These are phyloP conservation scores for Acholoe squamosa DNA, from an alignment of 2,888 invertebrate genomes.

Conservation along the genomic window DNA sequence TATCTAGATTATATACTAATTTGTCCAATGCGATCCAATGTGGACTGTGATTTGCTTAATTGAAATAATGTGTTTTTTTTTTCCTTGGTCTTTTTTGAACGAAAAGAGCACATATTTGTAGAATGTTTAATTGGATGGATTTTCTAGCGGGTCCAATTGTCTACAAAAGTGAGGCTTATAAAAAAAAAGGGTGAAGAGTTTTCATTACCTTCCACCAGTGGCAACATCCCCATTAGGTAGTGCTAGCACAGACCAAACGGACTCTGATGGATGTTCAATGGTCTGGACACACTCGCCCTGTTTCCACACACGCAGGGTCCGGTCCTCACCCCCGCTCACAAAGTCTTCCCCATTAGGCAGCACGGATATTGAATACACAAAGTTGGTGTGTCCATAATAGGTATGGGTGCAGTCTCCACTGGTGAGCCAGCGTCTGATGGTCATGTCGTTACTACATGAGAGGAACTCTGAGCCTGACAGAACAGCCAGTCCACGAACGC, in stretches of 20 bases:
- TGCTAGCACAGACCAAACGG: constrained; percentile 93
- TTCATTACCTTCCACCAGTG: constrained; percentile 87
- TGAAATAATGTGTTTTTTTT: no score
- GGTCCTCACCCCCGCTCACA: constrained; percentile 91
- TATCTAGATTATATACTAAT: no score
- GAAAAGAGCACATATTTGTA: no score
- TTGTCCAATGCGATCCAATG: no score
- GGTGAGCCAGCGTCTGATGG: constrained; percentile 91
- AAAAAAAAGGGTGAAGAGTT: neutral
- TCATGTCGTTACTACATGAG: constrained; percentile 96
- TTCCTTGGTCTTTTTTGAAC: no score
- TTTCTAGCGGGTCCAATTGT: neutral
- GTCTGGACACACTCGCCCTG: constrained; percentile 85
- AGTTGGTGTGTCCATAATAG: constrained; percentile 93
- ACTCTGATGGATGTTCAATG: constrained; percentile 91
- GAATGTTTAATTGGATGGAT: no score
- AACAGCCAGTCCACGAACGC: constrained; percentile 91
- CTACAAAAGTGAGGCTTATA: neutral
- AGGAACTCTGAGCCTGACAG: constrained; percentile 88
- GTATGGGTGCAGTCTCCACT: constrained; percentile 88
- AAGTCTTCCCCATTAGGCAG: constrained; percentile 86
- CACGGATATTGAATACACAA: constrained; percentile 88
- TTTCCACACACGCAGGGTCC: constrained; percentile 92
- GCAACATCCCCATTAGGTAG: constrained; percentile 94
- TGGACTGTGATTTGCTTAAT: no score